Conservation (phyloP, 2,888 invertebrate species). For the Plebejus melissa region DNA sequence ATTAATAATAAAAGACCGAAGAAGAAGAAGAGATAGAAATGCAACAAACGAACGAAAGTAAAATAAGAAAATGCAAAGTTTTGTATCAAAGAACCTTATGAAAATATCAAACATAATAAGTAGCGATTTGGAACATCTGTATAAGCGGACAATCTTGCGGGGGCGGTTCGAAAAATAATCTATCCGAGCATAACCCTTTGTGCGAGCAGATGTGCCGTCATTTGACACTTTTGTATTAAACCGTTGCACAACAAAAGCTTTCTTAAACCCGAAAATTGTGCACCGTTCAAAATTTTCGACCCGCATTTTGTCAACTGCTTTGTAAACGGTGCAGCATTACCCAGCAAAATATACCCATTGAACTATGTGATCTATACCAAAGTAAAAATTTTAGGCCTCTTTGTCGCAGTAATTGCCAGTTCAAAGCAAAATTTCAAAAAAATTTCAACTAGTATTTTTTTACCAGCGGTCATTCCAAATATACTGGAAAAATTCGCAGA, state of each 20-base stretch:
- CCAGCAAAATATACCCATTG: conserved; percentile 31
- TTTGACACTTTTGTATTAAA: conserved; percentile 80
- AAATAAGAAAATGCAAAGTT: not conserved
- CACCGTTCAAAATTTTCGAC: conserved; percentile 69
- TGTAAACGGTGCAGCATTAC: conserved; percentile 47
- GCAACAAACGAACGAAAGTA: not conserved
- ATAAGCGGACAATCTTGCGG: conserved; percentile 74
- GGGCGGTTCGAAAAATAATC: conserved; percentile 78
- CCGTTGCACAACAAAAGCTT: conserved; percentile 78
- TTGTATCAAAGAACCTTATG: not conserved
- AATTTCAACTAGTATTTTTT: not conserved
- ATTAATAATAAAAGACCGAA: not conserved
- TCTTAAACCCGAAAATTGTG: conserved; percentile 77
- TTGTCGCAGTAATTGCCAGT: conserved; percentile 18
- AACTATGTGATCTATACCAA: conserved; percentile 19
- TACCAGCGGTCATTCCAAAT: not conserved
- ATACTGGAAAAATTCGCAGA: not conserved
- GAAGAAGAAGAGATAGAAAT: not conserved
- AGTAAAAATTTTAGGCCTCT: conserved; percentile 13
- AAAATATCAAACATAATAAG: conserved; percentile 35
- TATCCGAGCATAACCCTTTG: conserved; percentile 75
- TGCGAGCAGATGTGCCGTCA: conserved; percentile 77
- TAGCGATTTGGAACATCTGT: conserved; percentile 63
- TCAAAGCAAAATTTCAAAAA: conserved; percentile 27
- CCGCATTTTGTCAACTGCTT: conserved; percentile 70